Conservation (phyloP, 2,113 vertebrate genomes). For the Plotosus lineatus region DNA sequence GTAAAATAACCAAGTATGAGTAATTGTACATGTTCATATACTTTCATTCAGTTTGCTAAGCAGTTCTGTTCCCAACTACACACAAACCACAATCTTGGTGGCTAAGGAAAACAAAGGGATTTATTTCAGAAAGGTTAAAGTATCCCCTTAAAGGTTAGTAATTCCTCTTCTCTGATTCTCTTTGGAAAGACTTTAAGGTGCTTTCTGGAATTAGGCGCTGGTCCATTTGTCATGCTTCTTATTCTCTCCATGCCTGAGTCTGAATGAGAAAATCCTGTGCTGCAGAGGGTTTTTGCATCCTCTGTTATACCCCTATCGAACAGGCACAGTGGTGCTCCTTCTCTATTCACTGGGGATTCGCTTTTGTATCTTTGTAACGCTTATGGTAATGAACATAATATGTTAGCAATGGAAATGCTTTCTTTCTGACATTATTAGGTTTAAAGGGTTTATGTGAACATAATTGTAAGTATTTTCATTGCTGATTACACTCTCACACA, state of each 20-base stretch:
- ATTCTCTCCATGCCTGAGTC: slow-evolving; percentile 12
- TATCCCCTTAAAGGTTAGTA: slow-evolving; percentile 23
- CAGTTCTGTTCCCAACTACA: background rate
- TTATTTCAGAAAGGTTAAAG: slow-evolving; percentile 25
- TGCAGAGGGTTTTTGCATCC: slow-evolving; percentile 30
- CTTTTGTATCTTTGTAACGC: slow-evolving; percentile 42
- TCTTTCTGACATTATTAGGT: slow-evolving; percentile 26
- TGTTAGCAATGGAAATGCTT: slow-evolving; percentile 38
- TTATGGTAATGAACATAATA: slow-evolving; percentile 41
- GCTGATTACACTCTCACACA: background rate
- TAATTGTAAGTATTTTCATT: slow-evolving; percentile 20
- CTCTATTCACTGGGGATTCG: slow-evolving; percentile 24
- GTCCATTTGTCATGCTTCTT: slow-evolving; percentile 16
- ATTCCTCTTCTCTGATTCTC: slow-evolving; percentile 4
- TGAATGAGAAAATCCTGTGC: slow-evolving; percentile 40
- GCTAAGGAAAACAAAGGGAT: slow-evolving; percentile 14
- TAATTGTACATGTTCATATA: background rate
- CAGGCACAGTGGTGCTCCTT: slow-evolving; percentile 32
- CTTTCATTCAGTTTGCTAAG: background rate
- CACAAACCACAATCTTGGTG: background rate
- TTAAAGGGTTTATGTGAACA: slow-evolving; percentile 25
- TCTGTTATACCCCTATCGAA: slow-evolving; percentile 39
- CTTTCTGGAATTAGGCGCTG: slow-evolving; percentile 11
- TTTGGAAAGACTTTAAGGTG: slow-evolving; percentile 9
- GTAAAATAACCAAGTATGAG: background rate